Conservation (phyloP, 2,113 vertebrate species). For the Hemiscyllium ocellatum region DNA sequence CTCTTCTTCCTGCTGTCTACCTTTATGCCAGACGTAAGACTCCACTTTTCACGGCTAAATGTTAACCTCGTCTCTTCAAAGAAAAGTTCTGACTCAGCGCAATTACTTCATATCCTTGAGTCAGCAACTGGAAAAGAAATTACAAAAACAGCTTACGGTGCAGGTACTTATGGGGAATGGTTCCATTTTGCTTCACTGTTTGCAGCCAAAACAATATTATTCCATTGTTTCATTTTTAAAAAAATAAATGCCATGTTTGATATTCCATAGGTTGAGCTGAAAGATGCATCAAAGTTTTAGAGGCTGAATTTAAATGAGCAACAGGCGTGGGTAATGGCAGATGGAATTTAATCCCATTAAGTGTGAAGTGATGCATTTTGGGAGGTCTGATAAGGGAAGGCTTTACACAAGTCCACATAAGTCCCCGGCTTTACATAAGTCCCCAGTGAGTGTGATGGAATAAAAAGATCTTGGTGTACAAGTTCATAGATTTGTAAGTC, state of each 20-base stretch:
- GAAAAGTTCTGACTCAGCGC: background rate
- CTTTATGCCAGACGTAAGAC: background rate
- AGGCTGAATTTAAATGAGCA: background rate
- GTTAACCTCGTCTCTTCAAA: background rate
- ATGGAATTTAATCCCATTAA: too few relatives aligned
- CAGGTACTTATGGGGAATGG: background rate
- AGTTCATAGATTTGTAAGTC: too few relatives aligned
- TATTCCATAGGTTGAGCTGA: background rate
- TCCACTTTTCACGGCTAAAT: background rate
- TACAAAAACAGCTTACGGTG: background rate
- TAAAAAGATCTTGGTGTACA: too few relatives aligned
- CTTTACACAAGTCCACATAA: too few relatives aligned
- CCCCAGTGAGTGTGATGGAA: too few relatives aligned
- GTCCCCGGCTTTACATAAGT: too few relatives aligned
- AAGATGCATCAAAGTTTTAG: background rate
- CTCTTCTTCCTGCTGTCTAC: background rate
- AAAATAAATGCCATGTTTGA: background rate
- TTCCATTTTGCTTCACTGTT: background rate
- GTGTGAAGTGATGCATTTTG: background rate
- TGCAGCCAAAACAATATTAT: background rate
- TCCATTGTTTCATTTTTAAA: background rate
- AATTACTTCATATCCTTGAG: background rate
- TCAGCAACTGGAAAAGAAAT: background rate
- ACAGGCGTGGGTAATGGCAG: too few relatives aligned
- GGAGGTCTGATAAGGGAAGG: background rate